Evolutionary conservation across 2,797 vertebrate genomes (phyloP), one percentile per base, ranked within the genome.

Genomic region (Diplodus puntazzo): DNA sequence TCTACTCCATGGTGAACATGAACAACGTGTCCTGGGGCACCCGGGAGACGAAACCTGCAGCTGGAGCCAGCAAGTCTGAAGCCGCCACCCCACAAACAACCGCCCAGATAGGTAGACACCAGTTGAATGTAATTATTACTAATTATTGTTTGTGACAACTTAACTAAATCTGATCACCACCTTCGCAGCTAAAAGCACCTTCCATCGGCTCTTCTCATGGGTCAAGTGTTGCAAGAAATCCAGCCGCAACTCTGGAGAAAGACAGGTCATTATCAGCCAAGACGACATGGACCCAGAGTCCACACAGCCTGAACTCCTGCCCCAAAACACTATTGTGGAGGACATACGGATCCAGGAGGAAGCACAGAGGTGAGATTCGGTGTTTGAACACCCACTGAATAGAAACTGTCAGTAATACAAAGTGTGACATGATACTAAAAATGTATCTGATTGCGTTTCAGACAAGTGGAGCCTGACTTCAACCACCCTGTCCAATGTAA

Each of bases 21-120:
- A 92, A 94, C 88, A 88, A 92, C 0, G 89, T 94, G 50, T 94
- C 93, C 20, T 95, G 94, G 94, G 94, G 94, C 13, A 95, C 94
- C 14, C 82, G 94, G 11, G 95, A 95, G 79, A 25, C 73, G 0
- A 85, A 83, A 23, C 45, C 86, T 45, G 20, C 63, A 0, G 11
- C 42, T 11, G 87, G 23, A 11, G 65, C 62, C 16, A 21, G 1
- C 1, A 4, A 11, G 16, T 17, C 78, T 17, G 13, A 20, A 43
- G n/a, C 16, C 1, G 0, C 4, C 5, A 0, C 0, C 0, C 57
- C 27, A 13, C 58, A 67, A 55, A 75, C 69, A 5, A 27, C 4
- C 23, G 1, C 13, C 8, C 46, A 89, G 57, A 84, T 76, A 88
- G 86, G 87, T 88, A 78, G 25, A 42, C 48, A 50, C 12, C 12